phyloP scores from a whole-genome alignment of 2,888 invertebrate genomes.

The Belgica antarctica region DNA sequence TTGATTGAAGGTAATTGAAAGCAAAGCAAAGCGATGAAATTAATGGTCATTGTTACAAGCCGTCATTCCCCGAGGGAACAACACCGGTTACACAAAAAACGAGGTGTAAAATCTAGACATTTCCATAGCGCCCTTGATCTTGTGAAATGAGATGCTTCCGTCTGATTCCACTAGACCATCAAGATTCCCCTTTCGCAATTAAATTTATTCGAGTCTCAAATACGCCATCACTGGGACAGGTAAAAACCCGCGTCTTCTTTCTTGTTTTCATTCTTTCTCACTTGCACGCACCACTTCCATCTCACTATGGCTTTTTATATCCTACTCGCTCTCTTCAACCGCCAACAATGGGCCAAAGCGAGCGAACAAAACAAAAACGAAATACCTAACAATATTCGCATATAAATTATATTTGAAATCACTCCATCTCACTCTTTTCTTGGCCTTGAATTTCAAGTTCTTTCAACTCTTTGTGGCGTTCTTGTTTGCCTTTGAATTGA shows the following conservation, averaged over 20 bases:
- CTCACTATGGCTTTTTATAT: background rate
- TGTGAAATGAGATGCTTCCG: too few species aligned
- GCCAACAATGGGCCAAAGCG: conserved; percentile 3
- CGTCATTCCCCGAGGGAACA: too few species aligned
- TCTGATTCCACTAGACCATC: too few species aligned
- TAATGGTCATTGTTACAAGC: too few species aligned
- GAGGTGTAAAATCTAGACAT: too few species aligned
- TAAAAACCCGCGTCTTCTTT: background rate
- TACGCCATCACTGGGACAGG: background rate
- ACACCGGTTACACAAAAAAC: too few species aligned
- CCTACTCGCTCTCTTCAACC: too few species aligned
- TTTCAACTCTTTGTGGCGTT: conserved; percentile 34
- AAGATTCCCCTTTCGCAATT: too few species aligned
- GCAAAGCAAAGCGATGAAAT: too few species aligned
- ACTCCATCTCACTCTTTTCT: conserved; percentile 24
- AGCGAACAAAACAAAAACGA: conserved; percentile 14
- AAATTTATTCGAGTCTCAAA: too few species aligned
- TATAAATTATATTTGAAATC: background rate
- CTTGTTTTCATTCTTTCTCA: background rate
- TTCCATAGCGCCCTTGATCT: too few species aligned
- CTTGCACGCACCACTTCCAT: background rate
- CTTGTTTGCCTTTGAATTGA: background rate
- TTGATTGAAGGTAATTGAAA: too few species aligned
- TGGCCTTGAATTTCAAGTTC: conserved; percentile 39
- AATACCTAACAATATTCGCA: conserved; percentile 20